phyloP scores from a whole-genome alignment of 2,113 vertebrate genomes.

The Tetrax tetrax region DNA sequence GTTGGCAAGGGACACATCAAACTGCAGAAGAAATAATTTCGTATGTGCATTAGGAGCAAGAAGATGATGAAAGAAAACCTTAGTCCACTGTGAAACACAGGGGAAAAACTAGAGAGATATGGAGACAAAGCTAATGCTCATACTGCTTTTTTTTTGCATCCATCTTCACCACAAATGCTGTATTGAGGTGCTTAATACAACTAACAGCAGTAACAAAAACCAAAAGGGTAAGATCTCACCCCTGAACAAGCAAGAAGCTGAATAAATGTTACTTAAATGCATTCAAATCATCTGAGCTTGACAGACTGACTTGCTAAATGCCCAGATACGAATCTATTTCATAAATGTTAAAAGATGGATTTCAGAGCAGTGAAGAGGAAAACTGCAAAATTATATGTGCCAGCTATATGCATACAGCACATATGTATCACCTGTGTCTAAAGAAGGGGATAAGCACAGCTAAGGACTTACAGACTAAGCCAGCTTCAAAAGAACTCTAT shows the following conservation, averaged over 20 bases:
- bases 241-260: neutral
- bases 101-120: neutral
- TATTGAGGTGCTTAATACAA: neutral
- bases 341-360: neutral
- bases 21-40: constrained; percentile 4
- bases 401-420: neutral
- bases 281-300: neutral
- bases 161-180: neutral
- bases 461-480: neutral
- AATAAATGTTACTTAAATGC: neutral
- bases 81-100: neutral
- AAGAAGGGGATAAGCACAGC: neutral
- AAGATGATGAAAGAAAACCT: neutral
- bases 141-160: neutral
- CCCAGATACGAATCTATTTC: neutral
- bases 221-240: neutral
- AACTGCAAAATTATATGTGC: neutral
- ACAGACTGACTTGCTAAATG: neutral
- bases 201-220: neutral
- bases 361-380: neutral
- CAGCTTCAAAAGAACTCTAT: neutral
- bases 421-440: neutral
- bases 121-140: neutral
- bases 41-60: neutral
- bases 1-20: neutral